Conservation (phyloP, 1,140 invertebrate species). For the Drosophila gunungcola region DNA sequence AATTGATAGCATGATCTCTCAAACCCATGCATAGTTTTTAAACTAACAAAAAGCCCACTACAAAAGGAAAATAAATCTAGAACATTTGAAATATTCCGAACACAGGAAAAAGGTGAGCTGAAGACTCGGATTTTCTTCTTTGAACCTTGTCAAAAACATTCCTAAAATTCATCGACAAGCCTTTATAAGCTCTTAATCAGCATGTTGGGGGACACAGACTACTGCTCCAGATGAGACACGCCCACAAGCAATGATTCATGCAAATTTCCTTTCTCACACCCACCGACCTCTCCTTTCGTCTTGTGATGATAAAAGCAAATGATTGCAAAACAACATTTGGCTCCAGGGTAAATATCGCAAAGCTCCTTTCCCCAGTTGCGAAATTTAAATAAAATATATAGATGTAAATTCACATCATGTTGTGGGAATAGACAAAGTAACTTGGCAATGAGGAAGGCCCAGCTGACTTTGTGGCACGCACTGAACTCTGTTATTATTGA, state of each 20-base stretch:
- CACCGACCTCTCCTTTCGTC: background rate
- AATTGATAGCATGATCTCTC: background rate
- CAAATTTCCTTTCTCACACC: constrained; percentile 28
- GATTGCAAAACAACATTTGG: constrained; percentile 45
- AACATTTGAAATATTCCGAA: constrained; percentile 9
- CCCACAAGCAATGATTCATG: constrained; percentile 27
- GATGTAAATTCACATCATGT: constrained; percentile 10
- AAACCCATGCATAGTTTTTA: constrained; percentile 9
- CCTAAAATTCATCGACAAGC: constrained; percentile 14
- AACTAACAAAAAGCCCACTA: background rate
- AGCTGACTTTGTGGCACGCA: constrained; percentile 24
- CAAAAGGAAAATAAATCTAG: constrained; percentile 1
- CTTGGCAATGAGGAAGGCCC: background rate
- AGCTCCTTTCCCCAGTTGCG: constrained; percentile 13
- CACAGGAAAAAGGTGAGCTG: constrained; percentile 16
- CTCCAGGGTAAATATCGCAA: constrained; percentile 28
- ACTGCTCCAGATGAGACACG: constrained; percentile 8
- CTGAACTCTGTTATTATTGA: constrained; percentile 34
- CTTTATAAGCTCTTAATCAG: constrained; percentile 17
- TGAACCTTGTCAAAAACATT: constrained; percentile 12
- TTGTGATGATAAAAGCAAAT: constrained; percentile 37
- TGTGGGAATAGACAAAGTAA: constrained; percentile 6
- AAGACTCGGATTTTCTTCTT: background rate
- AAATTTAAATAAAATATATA: constrained; percentile 39
- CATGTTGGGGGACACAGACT: constrained; percentile 9